Evolutionary conservation across 2,113 vertebrate species (phyloP), one percentile per base, ranked within the genome.

Genomic region (Macquaria australasica): DNA sequence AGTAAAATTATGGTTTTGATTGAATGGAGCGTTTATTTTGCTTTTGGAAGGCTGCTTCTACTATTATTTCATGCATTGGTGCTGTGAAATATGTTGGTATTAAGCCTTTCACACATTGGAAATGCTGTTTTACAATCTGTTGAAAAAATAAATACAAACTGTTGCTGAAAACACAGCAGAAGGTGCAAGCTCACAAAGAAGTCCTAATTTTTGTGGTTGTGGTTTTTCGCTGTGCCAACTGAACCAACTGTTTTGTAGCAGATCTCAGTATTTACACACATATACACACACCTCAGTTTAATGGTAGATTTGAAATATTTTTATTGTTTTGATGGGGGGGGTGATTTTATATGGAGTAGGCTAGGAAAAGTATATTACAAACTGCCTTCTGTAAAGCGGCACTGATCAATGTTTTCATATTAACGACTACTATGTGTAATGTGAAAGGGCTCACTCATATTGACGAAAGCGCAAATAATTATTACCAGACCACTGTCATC

Each of bases 131-230:
- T 75, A 25, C 68, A 80, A 20, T 67, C 21, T 78, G 73, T 7
- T 67, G 41, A 50, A 6, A 16, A 45, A 66, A 41, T 41, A 48
- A 41, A 67, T 9, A 80, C 23, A 72, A 56, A 76, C 64, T 68
- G 78, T 73, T 72, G n/a, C n/a, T n/a, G 48, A 67, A 79, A 86
- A 84, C 72, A 59, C 51, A 79, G 62, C 73, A 81, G 64, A 75
- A 82, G 80, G 83, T 88, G 62, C 73, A 16, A 66, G 21, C 82
- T 51, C 39, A 20, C 34, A 68, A 34, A 55, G 3, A 39, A 31
- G 28, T 41, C 21, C 37, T 77, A 12, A 2, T 21, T 53, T 31
- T 23, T 50, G 11, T 59, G 23, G 8, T 63, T 43, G 41, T 63
- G 18, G 2, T 28, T 55, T 39, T 48, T 37, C 20, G 21, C 20